Evolutionary conservation across 2,113 vertebrate species (phyloP), one percentile per base, ranked within the genome.

Genomic region (Lathamus discolor): DNA sequence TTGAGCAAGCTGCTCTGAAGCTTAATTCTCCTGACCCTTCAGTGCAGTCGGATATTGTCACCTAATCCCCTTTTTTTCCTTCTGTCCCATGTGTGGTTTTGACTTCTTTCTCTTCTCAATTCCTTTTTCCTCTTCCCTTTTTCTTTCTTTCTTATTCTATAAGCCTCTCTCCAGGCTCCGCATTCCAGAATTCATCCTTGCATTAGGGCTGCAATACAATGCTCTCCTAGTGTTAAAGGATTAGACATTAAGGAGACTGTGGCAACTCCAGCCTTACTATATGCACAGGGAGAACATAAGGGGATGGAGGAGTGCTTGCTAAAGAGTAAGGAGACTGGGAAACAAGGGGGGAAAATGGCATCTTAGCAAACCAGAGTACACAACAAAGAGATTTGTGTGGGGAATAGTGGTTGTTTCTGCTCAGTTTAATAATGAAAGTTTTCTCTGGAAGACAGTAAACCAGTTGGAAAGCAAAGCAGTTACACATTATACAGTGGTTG

Each of bases 31-130:
- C 97, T 98, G 98, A 98, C 98, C 98, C 98, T 97, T 98, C 83
- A 87, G 96, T 97, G 96, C 97, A 96, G 97, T 97, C 97, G 95
- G 95, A 98, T 97, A 98, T 98, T 98, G 96, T 97, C 96, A 97
- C 97, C 97, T 98, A 98, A 98, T 98, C 98, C 98, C 97, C 94
- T 96, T 97, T 98, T 97, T 98, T 97, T 90, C 96, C 97, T 97
- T 97, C 97, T 96, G 97, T 97, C 97, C 98, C 96, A 97, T 98
- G 97, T 97, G 97, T 98, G 97, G 98, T 97, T 98, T 98, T 98
- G 98, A 98, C 98, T 98, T 98, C 96, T 98, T 98, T 98, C 97
- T 98, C 96, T 97, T 96, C 97, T 97, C 97, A 97, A 96, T 97
- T 98, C 97, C 97, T 97, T 97, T 97, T 98, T 96, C 96, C 97